These are phyloP conservation scores for Syngnathus rostellatus DNA, from an alignment of 2,797 vertebrate genomes.

Conservation along the genomic window DNA sequence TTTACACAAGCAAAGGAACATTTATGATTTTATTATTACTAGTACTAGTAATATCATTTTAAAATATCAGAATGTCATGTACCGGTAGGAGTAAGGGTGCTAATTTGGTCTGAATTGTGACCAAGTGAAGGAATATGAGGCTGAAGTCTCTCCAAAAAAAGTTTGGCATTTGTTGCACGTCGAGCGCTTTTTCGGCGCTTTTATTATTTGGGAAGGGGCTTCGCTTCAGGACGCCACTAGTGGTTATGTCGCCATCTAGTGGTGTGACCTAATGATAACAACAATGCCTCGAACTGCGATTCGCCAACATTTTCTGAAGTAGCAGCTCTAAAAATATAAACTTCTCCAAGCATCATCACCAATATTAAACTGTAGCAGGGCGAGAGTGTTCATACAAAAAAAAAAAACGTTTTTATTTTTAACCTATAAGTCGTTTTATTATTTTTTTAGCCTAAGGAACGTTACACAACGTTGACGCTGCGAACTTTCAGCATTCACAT, in stretches of 20 bases:
- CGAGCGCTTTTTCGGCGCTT: neutral
- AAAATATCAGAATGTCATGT: neutral
- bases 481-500: slow-evolving; percentile 1
- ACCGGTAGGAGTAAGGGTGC: neutral
- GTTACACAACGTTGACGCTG: no score
- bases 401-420: no score
- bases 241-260: neutral
- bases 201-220: neutral
- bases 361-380: no score
- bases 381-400: no score
- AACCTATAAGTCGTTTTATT: no score
- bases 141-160: neutral
- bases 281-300: neutral
- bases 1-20: neutral
- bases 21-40: neutral
- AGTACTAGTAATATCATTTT: neutral
- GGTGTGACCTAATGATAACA: neutral
- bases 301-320: neutral
- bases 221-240: neutral
- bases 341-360: no score
- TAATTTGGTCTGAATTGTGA: neutral
- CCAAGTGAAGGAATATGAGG: neutral
- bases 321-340: no score
- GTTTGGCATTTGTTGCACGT: neutral
- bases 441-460: no score